Percentiles rank a stretch among this genome's conserved stretches.
phyloP scores from a whole-genome alignment of 2,113 vertebrate species.

The Dendropsophus ebraccatus region DNA sequence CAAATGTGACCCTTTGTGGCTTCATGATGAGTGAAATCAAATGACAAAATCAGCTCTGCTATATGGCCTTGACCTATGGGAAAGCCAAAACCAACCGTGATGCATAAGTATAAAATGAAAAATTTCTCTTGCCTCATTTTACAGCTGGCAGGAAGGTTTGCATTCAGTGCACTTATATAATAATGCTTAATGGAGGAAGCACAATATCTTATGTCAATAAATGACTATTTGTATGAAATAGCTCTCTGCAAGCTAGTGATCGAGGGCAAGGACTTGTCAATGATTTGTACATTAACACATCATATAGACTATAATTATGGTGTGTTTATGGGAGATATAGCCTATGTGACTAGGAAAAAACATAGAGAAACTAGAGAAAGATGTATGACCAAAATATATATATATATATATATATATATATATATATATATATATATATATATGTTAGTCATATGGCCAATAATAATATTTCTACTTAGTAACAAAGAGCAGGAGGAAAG shows the following conservation, averaged over 20 bases:
- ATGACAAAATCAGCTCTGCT: not conserved
- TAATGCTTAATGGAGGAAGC: not conserved
- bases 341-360: not conserved
- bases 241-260: not conserved
- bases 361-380: too few species aligned
- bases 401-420: too few species aligned
- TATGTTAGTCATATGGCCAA: too few species aligned
- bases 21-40: not conserved
- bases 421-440: too few species aligned
- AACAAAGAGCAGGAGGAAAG: too few species aligned
- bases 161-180: not conserved
- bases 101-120: not conserved
- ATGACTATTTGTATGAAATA: not conserved
- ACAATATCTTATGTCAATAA: slow-evolving; percentile 6
- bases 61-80: not conserved
- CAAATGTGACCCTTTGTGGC: too few species aligned
- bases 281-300: not conserved
- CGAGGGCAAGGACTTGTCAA: not conserved
- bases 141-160: not conserved
- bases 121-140: not conserved
- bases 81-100: not conserved
- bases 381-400: too few species aligned
- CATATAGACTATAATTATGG: not conserved
- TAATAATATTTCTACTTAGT: too few species aligned
- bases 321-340: not conserved